A percentile compares a stretch with the other conserved stretches of the same genome.
Conservation (phyloP, 2,888 invertebrate genomes). For the Epinotia ramella region DNA sequence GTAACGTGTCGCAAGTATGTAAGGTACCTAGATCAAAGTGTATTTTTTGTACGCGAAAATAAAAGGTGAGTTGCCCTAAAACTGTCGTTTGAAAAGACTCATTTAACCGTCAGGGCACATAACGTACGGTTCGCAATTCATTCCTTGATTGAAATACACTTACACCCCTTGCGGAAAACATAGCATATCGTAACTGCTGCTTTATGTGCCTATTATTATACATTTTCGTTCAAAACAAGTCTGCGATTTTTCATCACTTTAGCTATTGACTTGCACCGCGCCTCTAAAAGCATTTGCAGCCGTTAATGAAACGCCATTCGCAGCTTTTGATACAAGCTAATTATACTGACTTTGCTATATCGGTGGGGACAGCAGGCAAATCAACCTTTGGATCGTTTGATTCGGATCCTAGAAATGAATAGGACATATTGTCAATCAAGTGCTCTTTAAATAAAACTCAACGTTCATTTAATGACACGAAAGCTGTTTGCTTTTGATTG, state of each 20-base stretch:
- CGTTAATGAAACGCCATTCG: slow-evolving; percentile 72
- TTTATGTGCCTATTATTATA: too few relatives aligned
- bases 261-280: slow-evolving; percentile 51
- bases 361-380: slow-evolving; percentile 40
- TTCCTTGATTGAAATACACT: too few relatives aligned
- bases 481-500: not conserved
- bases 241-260: not conserved
- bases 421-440: not conserved
- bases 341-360: slow-evolving; percentile 49
- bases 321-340: slow-evolving; percentile 63
- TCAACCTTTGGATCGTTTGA: slow-evolving; percentile 24
- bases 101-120: too few relatives aligned
- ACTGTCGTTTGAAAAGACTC: too few relatives aligned
- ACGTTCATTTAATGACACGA: not conserved
- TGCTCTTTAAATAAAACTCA: not conserved
- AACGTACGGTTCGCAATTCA: too few relatives aligned
- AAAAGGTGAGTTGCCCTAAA: too few relatives aligned
- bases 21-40: too few relatives aligned
- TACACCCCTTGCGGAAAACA: too few relatives aligned
- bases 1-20: too few relatives aligned
- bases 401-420: not conserved
- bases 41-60: too few relatives aligned
- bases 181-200: too few relatives aligned
- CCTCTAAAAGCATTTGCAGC: slow-evolving; percentile 61
- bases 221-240: not conserved